These are phyloP conservation scores for Lithophane ornitopus DNA, from an alignment of 2,888 invertebrate species.

Conservation along the genomic window DNA sequence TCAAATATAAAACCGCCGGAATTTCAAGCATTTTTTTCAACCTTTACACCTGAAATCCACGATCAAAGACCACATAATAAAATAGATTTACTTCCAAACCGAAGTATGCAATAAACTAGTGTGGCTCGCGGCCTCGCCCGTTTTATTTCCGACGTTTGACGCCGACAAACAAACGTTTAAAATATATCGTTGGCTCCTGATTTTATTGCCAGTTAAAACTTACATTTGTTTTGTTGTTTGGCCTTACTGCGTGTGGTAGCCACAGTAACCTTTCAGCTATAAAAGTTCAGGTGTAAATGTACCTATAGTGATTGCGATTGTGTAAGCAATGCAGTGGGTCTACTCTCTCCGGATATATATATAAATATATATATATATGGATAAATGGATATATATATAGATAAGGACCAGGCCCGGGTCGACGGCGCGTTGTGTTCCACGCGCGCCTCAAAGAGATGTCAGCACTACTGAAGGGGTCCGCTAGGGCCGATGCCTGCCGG, in stretches of 20 bases:
- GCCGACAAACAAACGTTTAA: slow-evolving; percentile 55
- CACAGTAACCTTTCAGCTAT: neutral
- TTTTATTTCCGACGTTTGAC: slow-evolving; percentile 48
- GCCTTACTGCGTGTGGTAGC: slow-evolving; percentile 24
- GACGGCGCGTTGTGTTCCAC: no score
- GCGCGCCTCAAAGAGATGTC: no score
- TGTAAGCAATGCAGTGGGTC: no score
- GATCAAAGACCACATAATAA: slow-evolving; percentile 53
- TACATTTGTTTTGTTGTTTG: slow-evolving; percentile 37
- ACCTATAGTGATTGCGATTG: no score
- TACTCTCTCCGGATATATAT: no score
- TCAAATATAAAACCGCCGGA: neutral
- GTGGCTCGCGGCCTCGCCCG: slow-evolving; percentile 38
- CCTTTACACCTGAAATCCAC: slow-evolving; percentile 36
- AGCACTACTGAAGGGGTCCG: no score
- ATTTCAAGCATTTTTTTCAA: neutral
- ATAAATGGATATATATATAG: no score
- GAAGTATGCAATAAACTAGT: slow-evolving; percentile 53
- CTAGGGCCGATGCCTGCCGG: no score
- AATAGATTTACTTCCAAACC: slow-evolving; percentile 42
- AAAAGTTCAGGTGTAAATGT: no score
- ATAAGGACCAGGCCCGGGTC: no score
- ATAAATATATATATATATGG: no score
- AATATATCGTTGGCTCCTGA: slow-evolving; percentile 41
- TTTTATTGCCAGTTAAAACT: slow-evolving; percentile 46